phyloP scores from a whole-genome alignment of 2,888 invertebrate genomes.

The Sympetrum striolatum region DNA sequence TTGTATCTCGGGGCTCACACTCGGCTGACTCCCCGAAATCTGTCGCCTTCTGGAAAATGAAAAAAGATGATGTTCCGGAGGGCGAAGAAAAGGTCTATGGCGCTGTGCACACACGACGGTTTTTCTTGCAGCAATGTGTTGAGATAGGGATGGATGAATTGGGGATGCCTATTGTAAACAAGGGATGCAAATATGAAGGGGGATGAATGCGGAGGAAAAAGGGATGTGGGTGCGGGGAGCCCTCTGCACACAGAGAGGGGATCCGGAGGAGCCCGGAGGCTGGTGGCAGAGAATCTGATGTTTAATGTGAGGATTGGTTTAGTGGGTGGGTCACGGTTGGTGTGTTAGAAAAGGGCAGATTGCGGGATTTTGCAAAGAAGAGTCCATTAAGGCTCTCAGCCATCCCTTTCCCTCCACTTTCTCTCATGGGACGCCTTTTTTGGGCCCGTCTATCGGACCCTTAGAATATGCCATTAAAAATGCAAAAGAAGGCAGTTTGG shows the following conservation, averaged over 20 bases:
- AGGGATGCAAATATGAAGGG: background rate
- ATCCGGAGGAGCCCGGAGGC: background rate
- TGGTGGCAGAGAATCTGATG: background rate
- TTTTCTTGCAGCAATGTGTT: background rate
- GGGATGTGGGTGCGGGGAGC: background rate
- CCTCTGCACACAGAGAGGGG: background rate
- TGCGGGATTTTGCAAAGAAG: constrained; percentile 30
- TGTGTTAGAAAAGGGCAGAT: constrained; percentile 36
- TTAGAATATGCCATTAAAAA: constrained; percentile 27
- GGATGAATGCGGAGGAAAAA: background rate
- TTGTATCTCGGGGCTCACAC: background rate
- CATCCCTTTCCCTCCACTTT: background rate
- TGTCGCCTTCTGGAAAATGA: background rate
- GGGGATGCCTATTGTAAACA: background rate
- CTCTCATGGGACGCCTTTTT: no score
- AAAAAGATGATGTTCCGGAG: background rate
- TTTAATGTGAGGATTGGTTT: background rate
- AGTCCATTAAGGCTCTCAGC: constrained; percentile 26
- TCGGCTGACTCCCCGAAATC: background rate
- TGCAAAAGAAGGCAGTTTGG: background rate
- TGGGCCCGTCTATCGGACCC: background rate
- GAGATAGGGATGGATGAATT: background rate
- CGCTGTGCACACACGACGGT: background rate
- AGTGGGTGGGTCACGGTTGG: background rate
- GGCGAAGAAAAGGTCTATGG: background rate